These are phyloP conservation scores for Plectrocnemia conspersa DNA, from an alignment of 1,140 invertebrate genomes.

Conservation along the genomic window DNA sequence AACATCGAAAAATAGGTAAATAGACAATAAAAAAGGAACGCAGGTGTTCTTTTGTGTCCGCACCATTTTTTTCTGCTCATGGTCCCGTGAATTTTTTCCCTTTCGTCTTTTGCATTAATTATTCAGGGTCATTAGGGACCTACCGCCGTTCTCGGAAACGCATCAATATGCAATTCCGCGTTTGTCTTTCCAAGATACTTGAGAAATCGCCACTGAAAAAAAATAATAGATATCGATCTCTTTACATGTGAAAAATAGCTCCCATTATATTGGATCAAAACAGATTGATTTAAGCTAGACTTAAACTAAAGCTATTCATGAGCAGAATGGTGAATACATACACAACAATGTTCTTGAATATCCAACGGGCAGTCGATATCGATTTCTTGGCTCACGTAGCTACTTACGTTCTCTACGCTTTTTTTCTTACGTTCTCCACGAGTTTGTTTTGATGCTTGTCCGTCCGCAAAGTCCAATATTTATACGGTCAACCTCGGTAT, in stretches of 20 bases:
- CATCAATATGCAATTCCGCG: slow-evolving; percentile 4
- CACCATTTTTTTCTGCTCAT: slow-evolving; percentile 5
- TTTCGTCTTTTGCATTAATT: slow-evolving; percentile 27
- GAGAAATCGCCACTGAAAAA: too few species aligned
- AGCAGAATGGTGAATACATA: too few species aligned
- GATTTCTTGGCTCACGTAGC: too few species aligned
- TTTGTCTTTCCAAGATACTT: too few species aligned
- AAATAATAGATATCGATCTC: too few species aligned
- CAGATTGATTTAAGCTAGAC: too few species aligned
- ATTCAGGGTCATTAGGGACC: slow-evolving; percentile 32
- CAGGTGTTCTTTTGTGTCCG: slow-evolving; percentile 27
- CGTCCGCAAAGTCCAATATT: not conserved
- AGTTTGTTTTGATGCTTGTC: slow-evolving; percentile 9
- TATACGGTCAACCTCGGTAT: not conserved
- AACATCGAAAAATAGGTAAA: too few species aligned
- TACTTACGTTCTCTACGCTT: too few species aligned
- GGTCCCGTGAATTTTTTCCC: slow-evolving; percentile 14
- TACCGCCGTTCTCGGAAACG: slow-evolving; percentile 17
- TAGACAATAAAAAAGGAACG: slow-evolving; percentile 31
- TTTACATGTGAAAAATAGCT: not conserved
- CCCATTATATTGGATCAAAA: too few species aligned
- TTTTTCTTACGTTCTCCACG: not conserved
- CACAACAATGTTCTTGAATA: too few species aligned
- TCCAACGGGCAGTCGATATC: too few species aligned
- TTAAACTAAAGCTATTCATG: too few species aligned